Evolutionary conservation across 2,797 vertebrate genomes (phyloP), one percentile per base, ranked within the genome.

Genomic region (Myotis planiceps): DNA sequence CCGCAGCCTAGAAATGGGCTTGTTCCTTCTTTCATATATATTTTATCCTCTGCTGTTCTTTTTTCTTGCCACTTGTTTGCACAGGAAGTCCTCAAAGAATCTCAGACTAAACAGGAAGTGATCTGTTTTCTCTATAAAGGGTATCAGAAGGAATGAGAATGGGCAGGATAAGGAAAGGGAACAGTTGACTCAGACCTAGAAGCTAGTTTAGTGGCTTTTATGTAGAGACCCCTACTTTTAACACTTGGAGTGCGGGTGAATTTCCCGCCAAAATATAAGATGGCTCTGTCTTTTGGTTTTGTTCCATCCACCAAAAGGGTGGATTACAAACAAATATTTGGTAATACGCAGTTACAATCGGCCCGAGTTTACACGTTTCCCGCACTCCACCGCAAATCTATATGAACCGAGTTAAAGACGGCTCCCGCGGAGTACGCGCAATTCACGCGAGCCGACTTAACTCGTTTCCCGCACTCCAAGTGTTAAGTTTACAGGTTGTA

Each of bases 101-200:
- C 80, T 78, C 94, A 97, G 98, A 97, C 96, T 96, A 96, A 97
- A 97, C 95, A 97, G 97, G 97, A 97, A 96, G 85, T 92, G 95
- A 96, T 95, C n/a, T 83, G 53, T 95, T 93, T 76, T 69, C 89
- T 60, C 37, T 51, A 71, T 76, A 53, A 88, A 47, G 69, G 86
- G 14, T 86, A 80, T 72, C 85, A 87, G 42, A 76, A 95, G 37
- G 69, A 93, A 69, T 83, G 84, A 91, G 60, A 75, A 47, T 34
- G 63, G 47, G 69, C 81, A 53, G 78, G 80, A 45, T 32, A 55
- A 75, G 86, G 45, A 66, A 80, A n/a, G 10, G 32, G 39, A 23
- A 87, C 14, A 32, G 34, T 25, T 37, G 53, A 68, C 69, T 15
- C 39, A 39, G 49, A 86, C 34, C 71, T 34, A n/a, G n/a, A 18